These are phyloP conservation scores for Lordiphosa andalusiaca DNA, from an alignment of 2,888 invertebrate genomes.

Conservation along the genomic window DNA sequence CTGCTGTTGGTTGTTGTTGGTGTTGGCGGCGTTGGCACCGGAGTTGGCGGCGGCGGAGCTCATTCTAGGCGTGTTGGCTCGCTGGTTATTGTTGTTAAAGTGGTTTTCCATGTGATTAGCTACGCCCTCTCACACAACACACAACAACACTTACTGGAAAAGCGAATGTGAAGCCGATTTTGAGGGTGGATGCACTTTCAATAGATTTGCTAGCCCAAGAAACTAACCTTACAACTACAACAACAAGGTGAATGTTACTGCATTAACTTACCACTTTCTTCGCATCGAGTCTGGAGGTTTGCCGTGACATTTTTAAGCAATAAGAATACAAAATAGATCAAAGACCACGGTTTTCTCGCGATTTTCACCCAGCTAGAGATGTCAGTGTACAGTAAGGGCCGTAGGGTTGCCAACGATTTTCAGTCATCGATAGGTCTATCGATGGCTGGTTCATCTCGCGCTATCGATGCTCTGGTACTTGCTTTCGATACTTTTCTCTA, in stretches of 20 bases:
- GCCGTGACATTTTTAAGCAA: constrained; percentile 77
- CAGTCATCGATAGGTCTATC: background rate
- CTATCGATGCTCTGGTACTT: background rate
- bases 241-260: constrained; percentile 21
- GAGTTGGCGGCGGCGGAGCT: constrained; percentile 33
- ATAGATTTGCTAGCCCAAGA: constrained; percentile 44
- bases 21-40: constrained; percentile 26
- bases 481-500: too few species aligned
- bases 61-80: constrained; percentile 50
- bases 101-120: constrained; percentile 60
- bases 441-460: background rate
- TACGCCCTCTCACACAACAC: constrained; percentile 34
- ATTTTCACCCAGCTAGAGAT: constrained; percentile 27
- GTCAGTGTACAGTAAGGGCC: constrained; percentile 14
- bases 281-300: constrained; percentile 77
- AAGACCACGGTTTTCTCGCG: constrained; percentile 1
- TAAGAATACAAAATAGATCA: constrained; percentile 8
- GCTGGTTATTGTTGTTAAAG: constrained; percentile 52
- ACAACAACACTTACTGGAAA: constrained; percentile 77
- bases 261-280: constrained; percentile 80
- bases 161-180: constrained; percentile 79
- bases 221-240: constrained; percentile 58
- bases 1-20: constrained; percentile 32
- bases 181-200: constrained; percentile 76
- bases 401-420: constrained; percentile 3